These are phyloP conservation scores for Strix uralensis DNA, from an alignment of 2,113 vertebrate genomes.

Conservation along the genomic window DNA sequence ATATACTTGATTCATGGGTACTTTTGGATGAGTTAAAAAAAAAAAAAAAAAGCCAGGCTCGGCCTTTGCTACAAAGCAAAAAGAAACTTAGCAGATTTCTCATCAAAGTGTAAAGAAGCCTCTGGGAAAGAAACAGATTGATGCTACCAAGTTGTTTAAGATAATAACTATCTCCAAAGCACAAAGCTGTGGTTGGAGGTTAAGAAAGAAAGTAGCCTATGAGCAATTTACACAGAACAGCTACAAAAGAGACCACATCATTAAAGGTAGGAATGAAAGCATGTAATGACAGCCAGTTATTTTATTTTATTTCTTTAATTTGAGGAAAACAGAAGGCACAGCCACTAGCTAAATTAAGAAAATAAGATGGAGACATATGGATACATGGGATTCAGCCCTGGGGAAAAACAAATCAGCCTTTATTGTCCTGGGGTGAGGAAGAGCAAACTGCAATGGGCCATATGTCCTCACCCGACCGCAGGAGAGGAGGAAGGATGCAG, in stretches of 20 bases:
- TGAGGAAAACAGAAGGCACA: slow-evolving; percentile 65
- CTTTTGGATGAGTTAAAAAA: neutral
- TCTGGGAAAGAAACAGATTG: slow-evolving; percentile 58
- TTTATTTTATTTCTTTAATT: slow-evolving; percentile 39
- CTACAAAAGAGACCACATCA: slow-evolving; percentile 43
- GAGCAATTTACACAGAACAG: slow-evolving; percentile 59
- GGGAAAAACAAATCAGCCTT: slow-evolving; percentile 52
- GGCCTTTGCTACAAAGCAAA: neutral
- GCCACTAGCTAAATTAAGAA: slow-evolving; percentile 58
- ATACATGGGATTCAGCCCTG: slow-evolving; percentile 21
- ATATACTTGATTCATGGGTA: neutral
- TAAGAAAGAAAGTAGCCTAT: slow-evolving; percentile 58
- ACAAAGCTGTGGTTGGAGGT: slow-evolving; percentile 51
- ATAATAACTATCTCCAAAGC: slow-evolving; percentile 62
- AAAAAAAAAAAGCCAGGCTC: neutral
- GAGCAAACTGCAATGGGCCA: neutral
- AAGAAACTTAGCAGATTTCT: slow-evolving; percentile 51
- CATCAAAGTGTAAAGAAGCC: slow-evolving; percentile 53
- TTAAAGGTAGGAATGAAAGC: slow-evolving; percentile 56
- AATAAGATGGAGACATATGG: slow-evolving; percentile 58
- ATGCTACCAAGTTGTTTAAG: slow-evolving; percentile 63
- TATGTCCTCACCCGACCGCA: neutral
- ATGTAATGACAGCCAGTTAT: slow-evolving; percentile 28
- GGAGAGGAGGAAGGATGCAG: neutral
- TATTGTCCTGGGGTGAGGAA: slow-evolving; percentile 38